These are phyloP conservation scores for Atta texana DNA, from an alignment of 1,140 invertebrate species.

Conservation along the genomic window DNA sequence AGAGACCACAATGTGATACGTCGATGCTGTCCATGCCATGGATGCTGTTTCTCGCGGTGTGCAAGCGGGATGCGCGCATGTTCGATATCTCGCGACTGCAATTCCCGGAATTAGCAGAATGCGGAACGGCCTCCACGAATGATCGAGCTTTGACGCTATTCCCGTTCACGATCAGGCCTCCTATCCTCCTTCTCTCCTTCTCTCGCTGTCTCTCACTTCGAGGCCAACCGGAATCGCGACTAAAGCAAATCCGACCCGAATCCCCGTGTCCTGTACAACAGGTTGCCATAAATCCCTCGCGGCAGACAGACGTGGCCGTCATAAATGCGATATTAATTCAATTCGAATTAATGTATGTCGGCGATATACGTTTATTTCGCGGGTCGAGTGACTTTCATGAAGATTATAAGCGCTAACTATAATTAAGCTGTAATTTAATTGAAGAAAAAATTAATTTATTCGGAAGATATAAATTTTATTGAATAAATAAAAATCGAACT, in stretches of 20 bases:
- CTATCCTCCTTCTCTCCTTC: constrained; percentile 2
- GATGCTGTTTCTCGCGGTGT: constrained; percentile 70
- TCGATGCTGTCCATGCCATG: constrained; percentile 67
- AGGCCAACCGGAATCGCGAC: constrained; percentile 60
- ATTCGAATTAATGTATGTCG: constrained; percentile 17
- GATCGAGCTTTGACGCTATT: constrained; percentile 75
- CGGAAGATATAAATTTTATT: not conserved
- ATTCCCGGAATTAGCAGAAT: constrained; percentile 76
- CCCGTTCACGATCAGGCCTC: constrained; percentile 65
- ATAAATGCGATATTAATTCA: constrained; percentile 53
- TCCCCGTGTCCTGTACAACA: constrained; percentile 60
- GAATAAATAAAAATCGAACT: not conserved
- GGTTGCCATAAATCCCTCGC: constrained; percentile 53
- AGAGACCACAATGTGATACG: constrained; percentile 48
- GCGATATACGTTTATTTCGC: constrained; percentile 10
- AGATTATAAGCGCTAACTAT: not conserved
- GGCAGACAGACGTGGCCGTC: constrained; percentile 11
- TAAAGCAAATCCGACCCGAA: constrained; percentile 52
- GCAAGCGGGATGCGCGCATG: constrained; percentile 68
- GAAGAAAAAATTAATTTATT: not conserved
- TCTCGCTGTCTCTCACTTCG: constrained; percentile 21
- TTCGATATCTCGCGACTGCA: constrained; percentile 71
- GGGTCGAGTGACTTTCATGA: not conserved
- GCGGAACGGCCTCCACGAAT: constrained; percentile 64
- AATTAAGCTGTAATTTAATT: not conserved